These are phyloP conservation scores for Eulemur rubriventer DNA, from an alignment of 2,797 vertebrate genomes.

Conservation along the genomic window DNA sequence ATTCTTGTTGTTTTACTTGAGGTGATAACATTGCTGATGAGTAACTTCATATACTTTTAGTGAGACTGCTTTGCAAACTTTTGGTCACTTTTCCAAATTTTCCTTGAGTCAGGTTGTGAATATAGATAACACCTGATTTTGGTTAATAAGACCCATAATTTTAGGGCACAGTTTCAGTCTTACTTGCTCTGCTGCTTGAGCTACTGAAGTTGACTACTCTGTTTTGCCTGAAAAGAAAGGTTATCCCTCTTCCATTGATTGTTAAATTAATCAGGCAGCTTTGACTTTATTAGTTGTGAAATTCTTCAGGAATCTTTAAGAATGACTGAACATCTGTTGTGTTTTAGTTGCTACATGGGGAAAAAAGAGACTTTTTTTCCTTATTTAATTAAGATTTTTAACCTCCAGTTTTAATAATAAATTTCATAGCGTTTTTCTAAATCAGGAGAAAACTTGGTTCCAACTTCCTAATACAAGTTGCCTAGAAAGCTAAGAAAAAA, in stretches of 20 bases:
- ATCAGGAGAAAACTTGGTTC: not conserved
- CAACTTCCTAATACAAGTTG: not conserved
- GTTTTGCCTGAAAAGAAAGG: not conserved
- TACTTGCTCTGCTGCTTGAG: not conserved
- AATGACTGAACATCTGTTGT: not conserved
- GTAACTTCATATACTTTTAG: not conserved
- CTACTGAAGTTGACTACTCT: not conserved
- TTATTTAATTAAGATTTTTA: conserved; percentile 32
- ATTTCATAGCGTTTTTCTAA: not conserved
- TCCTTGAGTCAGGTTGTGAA: not conserved
- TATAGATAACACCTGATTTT: not conserved
- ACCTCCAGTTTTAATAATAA: not conserved
- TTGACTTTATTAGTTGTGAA: not conserved
- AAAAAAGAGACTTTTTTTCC: not conserved
- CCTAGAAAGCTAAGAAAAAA: not conserved
- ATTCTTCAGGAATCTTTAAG: conserved; percentile 7
- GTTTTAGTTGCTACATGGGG: not conserved
- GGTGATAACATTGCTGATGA: not conserved
- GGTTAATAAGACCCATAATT: not conserved
- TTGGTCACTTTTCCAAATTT: not conserved
- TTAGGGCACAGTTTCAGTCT: not conserved
- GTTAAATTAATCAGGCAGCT: not conserved
- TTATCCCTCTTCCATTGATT: not conserved
- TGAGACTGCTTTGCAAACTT: conserved; percentile 1
- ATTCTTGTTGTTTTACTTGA: not conserved